These are phyloP conservation scores for Xestia xanthographa DNA, from an alignment of 2,888 invertebrate genomes.

Conservation along the genomic window DNA sequence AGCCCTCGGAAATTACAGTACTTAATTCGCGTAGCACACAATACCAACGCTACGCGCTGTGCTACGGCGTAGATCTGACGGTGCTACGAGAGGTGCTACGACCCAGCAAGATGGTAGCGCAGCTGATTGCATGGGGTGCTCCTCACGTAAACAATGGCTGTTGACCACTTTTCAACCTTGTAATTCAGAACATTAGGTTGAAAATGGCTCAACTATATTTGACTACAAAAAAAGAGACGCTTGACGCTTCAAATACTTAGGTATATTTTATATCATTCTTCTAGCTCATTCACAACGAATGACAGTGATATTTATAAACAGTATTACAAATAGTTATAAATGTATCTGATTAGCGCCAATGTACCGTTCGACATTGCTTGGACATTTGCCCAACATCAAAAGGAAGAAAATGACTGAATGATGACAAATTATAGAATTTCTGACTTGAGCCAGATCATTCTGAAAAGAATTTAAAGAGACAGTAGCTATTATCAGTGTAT, in stretches of 20 bases:
- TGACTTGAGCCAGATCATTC: conserved; percentile 35
- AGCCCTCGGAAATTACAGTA: neutral
- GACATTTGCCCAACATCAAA: conserved; percentile 54
- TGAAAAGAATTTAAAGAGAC: conserved; percentile 19
- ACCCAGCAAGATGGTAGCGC: too few species aligned
- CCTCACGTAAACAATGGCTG: too few species aligned
- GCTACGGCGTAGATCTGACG: conserved; percentile 39
- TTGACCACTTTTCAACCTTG: neutral
- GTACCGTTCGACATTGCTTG: conserved; percentile 42
- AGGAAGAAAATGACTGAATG: conserved; percentile 32
- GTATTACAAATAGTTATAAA: conserved; percentile 11
- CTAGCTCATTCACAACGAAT: conserved; percentile 45
- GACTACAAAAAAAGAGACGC: neutral
- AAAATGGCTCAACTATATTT: neutral
- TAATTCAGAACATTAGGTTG: neutral
- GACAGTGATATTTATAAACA: conserved; percentile 44
- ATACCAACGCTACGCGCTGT: conserved; percentile 1
- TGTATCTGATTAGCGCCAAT: conserved; percentile 35
- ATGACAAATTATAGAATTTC: conserved; percentile 57
- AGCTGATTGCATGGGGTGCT: neutral
- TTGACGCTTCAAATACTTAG: too few species aligned
- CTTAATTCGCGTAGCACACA: neutral
- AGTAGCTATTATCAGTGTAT: conserved; percentile 13
- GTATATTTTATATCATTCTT: conserved; percentile 21
- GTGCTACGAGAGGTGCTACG: conserved; percentile 16